Evolutionary conservation across 2,113 vertebrate genomes (phyloP), one percentile per base, ranked within the genome.

Genomic region (Aldabrachelys gigantea): DNA sequence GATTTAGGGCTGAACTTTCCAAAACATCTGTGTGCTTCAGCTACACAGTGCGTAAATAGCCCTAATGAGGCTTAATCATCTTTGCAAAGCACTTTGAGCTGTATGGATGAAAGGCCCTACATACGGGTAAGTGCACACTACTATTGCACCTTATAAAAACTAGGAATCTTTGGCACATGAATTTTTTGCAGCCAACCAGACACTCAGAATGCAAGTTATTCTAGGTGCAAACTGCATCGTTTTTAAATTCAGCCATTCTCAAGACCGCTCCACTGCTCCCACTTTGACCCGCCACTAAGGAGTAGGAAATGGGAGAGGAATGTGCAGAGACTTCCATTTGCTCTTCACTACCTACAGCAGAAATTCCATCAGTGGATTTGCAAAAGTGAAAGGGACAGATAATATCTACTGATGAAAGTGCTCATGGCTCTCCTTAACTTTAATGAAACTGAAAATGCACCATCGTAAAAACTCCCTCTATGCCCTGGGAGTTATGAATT

Each of bases 351-450:
- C 88, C 93, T 93, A 87, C 92, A 87, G 94, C 82, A 97, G 94
- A 84, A 98, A 94, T 41, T 95, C 93, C 49, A 97, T 96, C 89
- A 53, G 87, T 95, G 93, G 94, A 65, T 82, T 93, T 92, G 91
- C 89, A 91, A 57, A 87, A 88, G 38, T 56, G 92, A 96, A 69
- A 91, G 86, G 21, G 92, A 79, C n/a, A 78, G 93, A 91, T 94
- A 85, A 94, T 13, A 90, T 89, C 53, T 76, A 0, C 85, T 83
- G 92, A 62, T 9, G 92, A 79, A 79, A 94, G 76, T 1, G 47
- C 95, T 95, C 76, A 80, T 7, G 35, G 96, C 95, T 93, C 89
- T 92, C 65, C 81, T 59, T 2, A 21, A 59, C 82, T 52, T 24
- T 95, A 92, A 80, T 3, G 0, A 89, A 90, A 83, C 82, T 92